Conservation (phyloP, 2,888 invertebrate species). For the Platynereis dumerilii region DNA sequence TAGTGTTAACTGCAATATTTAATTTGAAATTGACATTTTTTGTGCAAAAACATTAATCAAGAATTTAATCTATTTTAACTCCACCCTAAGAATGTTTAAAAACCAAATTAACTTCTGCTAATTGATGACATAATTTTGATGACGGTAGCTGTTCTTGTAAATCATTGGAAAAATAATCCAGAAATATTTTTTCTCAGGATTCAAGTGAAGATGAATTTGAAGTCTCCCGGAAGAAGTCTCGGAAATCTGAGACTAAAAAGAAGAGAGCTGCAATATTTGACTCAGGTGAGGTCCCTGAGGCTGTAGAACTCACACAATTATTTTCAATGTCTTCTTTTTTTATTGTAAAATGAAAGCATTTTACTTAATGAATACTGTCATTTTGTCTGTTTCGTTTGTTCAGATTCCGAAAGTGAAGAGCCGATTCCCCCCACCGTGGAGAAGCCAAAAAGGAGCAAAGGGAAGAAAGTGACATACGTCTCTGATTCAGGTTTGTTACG, state of each 20-base stretch:
- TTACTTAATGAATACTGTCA: not conserved
- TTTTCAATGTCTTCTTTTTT: too few relatives aligned
- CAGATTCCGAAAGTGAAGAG: slow-evolving; percentile 21
- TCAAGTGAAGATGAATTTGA: slow-evolving; percentile 16
- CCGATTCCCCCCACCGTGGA: slow-evolving; percentile 12
- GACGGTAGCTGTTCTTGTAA: too few relatives aligned
- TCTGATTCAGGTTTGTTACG: slow-evolving; percentile 22
- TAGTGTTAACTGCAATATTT: too few relatives aligned
- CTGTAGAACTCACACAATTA: too few relatives aligned
- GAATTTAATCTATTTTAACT: too few relatives aligned
- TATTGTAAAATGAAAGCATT: too few relatives aligned
- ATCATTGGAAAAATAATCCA: too few relatives aligned
- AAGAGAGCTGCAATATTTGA: slow-evolving; percentile 17
- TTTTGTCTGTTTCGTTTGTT: not conserved
- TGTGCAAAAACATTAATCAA: too few relatives aligned
- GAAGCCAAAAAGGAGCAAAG: slow-evolving; percentile 2
- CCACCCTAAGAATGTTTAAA: too few relatives aligned
- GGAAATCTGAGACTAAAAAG: not conserved
- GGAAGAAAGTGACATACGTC: slow-evolving; percentile 7
- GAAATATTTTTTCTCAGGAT: not conserved
- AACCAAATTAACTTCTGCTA: too few relatives aligned
- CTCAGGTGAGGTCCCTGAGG: slow-evolving; percentile 17
- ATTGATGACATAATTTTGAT: too few relatives aligned
- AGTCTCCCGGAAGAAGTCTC: not conserved
- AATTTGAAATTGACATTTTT: too few relatives aligned